Percentiles rank a stretch among this genome's conserved stretches.
phyloP scores from a whole-genome alignment of 2,797 vertebrate genomes.

The Danio aesculapii region DNA sequence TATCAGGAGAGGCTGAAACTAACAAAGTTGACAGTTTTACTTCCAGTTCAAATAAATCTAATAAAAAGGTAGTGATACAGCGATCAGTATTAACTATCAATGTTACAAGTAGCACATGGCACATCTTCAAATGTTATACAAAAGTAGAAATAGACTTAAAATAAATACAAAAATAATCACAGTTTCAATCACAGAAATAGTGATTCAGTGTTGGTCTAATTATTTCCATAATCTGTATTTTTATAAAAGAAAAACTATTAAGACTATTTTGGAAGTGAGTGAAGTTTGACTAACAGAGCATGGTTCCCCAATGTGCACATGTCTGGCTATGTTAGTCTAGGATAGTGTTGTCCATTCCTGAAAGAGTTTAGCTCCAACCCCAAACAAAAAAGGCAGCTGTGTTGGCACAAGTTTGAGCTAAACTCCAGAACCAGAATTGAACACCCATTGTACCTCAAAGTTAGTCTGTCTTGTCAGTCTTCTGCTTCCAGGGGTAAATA shows the following conservation, averaged over 20 bases:
- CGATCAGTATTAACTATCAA: background rate
- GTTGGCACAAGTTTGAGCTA: background rate
- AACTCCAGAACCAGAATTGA: background rate
- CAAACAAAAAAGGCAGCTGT: too few species aligned
- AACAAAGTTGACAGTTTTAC: background rate
- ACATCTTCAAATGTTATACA: conserved; percentile 26
- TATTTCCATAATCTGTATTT: too few species aligned
- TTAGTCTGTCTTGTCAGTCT: conserved; percentile 88
- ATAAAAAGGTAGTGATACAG: background rate
- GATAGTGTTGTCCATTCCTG: too few species aligned
- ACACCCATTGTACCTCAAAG: background rate
- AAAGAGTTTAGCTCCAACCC: too few species aligned
- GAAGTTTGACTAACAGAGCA: background rate
- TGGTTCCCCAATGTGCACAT: background rate
- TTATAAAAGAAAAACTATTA: background rate
- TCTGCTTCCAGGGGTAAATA: conserved; percentile 95
- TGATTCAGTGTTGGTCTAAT: background rate
- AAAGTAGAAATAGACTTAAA: conserved; percentile 4
- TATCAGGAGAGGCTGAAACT: background rate
- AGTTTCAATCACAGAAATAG: background rate
- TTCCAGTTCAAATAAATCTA: background rate
- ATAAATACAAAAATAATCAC: conserved; percentile 5
- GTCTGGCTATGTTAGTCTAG: background rate
- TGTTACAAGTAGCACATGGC: background rate
- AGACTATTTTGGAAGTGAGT: conserved; percentile 2